phyloP scores from a whole-genome alignment of 2,888 invertebrate genomes.

The Parnassius mnemosyne region DNA sequence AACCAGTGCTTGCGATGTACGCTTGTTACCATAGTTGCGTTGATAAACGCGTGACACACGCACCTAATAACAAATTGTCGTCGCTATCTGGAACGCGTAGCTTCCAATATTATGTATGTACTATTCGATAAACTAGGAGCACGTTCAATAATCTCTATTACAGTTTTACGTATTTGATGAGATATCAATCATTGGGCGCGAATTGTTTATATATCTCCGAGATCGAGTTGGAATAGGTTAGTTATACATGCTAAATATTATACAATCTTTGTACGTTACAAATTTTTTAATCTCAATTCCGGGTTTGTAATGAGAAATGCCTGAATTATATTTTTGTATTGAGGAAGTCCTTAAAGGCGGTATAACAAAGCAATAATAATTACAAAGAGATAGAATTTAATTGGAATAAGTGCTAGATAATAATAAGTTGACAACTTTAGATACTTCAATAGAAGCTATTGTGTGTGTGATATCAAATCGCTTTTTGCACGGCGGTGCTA shows the following conservation, averaged over 20 bases:
- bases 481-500: too few species aligned
- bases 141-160: conserved; percentile 21
- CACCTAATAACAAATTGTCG: conserved; percentile 12
- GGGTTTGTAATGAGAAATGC: not conserved
- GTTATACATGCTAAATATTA: conserved; percentile 6
- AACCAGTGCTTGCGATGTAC: conserved; percentile 19
- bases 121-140: conserved; percentile 16
- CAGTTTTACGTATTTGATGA: conserved; percentile 17
- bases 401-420: conserved; percentile 9
- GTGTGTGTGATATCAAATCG: too few species aligned
- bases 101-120: conserved; percentile 17
- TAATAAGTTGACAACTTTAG: conserved; percentile 14
- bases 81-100: conserved; percentile 11
- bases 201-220: conserved; percentile 4
- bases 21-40: conserved; percentile 14
- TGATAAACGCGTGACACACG: conserved; percentile 21
- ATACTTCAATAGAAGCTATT: not conserved
- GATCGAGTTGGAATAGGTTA: conserved; percentile 19
- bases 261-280: not conserved
- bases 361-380: conserved; percentile 9
- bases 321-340: not conserved
- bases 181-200: conserved; percentile 11
- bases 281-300: too few species aligned
- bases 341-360: conserved; percentile 10
- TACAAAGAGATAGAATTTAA: conserved; percentile 19